Evolutionary conservation across 2,797 vertebrate species (phyloP).

Genomic region (Sebastiscus tertius): DNA sequence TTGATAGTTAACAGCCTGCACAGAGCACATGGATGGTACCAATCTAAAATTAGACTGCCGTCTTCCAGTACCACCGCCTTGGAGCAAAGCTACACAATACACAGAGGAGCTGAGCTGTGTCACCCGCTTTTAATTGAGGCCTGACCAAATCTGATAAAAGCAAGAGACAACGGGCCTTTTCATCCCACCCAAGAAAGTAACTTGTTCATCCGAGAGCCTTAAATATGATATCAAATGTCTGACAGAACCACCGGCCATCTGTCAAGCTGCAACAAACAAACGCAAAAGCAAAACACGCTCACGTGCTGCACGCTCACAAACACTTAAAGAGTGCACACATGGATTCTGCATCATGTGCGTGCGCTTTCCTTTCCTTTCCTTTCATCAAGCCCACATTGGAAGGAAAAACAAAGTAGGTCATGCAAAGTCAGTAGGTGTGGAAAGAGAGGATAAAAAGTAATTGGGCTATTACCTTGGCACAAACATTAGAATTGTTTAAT

Average conservation of each 20-base stretch:
- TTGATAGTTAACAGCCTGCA: conserved; percentile 9
- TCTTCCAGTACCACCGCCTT: conserved; percentile 28
- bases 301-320: neutral
- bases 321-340: neutral
- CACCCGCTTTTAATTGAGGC: conserved; percentile 77
- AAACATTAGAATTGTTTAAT: neutral
- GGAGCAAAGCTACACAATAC: conserved; percentile 60
- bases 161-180: conserved; percentile 72
- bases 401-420: neutral
- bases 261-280: conserved; percentile 37
- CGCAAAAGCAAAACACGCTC: conserved; percentile 12
- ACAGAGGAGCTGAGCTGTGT: conserved; percentile 71
- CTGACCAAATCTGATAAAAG: conserved; percentile 70
- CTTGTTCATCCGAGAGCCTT: conserved; percentile 56
- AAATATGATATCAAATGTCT: conserved; percentile 69
- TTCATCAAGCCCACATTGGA: neutral
- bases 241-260: conserved; percentile 48
- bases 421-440: neutral
- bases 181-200: conserved; percentile 53
- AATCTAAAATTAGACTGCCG: conserved; percentile 62
- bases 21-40: conserved; percentile 34
- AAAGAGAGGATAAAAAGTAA: neutral
- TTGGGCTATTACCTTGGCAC: neutral
- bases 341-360: neutral
- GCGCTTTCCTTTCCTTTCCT: neutral